A percentile compares a stretch with the other conserved stretches of the same genome.
Conservation (phyloP, 1,140 invertebrate genomes). For the Augochlora pura region DNA sequence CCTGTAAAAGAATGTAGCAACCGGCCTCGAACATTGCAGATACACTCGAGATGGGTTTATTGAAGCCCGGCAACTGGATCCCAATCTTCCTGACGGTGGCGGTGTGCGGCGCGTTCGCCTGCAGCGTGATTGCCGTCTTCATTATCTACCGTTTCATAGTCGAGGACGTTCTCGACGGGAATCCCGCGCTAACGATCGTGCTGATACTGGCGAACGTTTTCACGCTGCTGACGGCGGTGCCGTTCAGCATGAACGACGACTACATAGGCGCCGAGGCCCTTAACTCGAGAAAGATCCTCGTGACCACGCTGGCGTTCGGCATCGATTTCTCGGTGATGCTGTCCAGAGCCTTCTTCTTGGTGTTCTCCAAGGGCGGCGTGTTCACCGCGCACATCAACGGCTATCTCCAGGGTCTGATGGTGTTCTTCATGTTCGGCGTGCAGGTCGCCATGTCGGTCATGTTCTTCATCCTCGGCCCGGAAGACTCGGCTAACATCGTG, state of each 20-base stretch:
- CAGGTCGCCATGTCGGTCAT: conserved; percentile 79
- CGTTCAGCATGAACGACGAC: conserved; percentile 80
- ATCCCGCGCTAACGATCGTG: conserved; percentile 80
- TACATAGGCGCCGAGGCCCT: conserved; percentile 63
- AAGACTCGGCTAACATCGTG: conserved; percentile 62
- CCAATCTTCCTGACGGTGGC: conserved; percentile 78
- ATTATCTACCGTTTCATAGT: conserved; percentile 80
- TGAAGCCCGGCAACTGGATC: conserved; percentile 77
- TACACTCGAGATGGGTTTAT: conserved; percentile 34
- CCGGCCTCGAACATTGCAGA: conserved; percentile 9
- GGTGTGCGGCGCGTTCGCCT: conserved; percentile 76
- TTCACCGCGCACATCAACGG: conserved; percentile 84
- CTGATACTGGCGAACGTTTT: conserved; percentile 79
- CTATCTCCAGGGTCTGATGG: conserved; percentile 81
- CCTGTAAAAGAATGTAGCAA: background rate
- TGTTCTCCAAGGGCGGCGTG: conserved; percentile 81
- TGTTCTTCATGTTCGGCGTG: conserved; percentile 82
- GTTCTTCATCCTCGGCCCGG: conserved; percentile 70
- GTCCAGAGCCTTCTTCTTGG: conserved; percentile 81
- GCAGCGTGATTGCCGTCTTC: conserved; percentile 78
- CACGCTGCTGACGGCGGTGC: conserved; percentile 80
- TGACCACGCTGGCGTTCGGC: conserved; percentile 80
- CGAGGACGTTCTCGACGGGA: conserved; percentile 81
- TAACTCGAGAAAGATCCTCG: conserved; percentile 80
- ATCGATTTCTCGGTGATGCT: conserved; percentile 82